Percentiles rank a stretch among this genome's conserved stretches.
phyloP scores from a whole-genome alignment of 1,140 invertebrate genomes.

The Archivesica marissinica region DNA sequence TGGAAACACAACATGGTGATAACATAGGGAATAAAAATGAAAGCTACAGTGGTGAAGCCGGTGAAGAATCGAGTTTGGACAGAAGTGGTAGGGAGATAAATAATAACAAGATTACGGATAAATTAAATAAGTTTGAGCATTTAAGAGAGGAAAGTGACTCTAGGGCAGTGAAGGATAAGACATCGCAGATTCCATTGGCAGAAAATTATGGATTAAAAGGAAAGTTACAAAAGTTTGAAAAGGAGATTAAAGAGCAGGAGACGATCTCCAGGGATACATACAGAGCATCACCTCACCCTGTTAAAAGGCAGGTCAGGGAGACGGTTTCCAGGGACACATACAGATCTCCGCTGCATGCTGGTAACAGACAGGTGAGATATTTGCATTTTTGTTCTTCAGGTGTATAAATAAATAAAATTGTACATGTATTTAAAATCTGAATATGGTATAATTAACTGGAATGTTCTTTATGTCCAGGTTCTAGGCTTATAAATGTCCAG shows the following conservation, averaged over 20 bases:
- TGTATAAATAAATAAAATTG: too few relatives aligned
- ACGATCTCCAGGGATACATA: neutral
- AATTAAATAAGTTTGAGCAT: slow-evolving; percentile 57
- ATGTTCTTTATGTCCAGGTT: too few relatives aligned
- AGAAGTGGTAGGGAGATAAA: slow-evolving; percentile 4
- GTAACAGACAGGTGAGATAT: too few relatives aligned
- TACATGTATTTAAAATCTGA: too few relatives aligned
- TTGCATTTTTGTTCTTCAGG: too few relatives aligned
- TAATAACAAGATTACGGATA: slow-evolving; percentile 56
- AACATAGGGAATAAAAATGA: neutral
- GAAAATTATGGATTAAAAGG: slow-evolving; percentile 43
- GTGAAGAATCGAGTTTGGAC: slow-evolving; percentile 31
- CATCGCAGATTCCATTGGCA: slow-evolving; percentile 2
- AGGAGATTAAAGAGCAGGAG: slow-evolving; percentile 54
- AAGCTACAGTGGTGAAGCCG: too few relatives aligned
- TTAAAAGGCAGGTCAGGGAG: neutral
- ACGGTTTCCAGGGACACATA: too few relatives aligned
- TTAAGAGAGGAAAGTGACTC: slow-evolving; percentile 46
- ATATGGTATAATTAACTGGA: too few relatives aligned
- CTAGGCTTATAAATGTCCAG: too few relatives aligned
- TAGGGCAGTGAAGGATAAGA: neutral
- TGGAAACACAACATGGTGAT: neutral
- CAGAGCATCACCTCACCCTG: neutral
- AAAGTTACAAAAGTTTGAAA: slow-evolving; percentile 56
- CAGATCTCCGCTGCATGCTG: too few relatives aligned